Conservation (phyloP, 92 coral and sea anemone species). For the Umimayanthus chanpuru region DNA sequence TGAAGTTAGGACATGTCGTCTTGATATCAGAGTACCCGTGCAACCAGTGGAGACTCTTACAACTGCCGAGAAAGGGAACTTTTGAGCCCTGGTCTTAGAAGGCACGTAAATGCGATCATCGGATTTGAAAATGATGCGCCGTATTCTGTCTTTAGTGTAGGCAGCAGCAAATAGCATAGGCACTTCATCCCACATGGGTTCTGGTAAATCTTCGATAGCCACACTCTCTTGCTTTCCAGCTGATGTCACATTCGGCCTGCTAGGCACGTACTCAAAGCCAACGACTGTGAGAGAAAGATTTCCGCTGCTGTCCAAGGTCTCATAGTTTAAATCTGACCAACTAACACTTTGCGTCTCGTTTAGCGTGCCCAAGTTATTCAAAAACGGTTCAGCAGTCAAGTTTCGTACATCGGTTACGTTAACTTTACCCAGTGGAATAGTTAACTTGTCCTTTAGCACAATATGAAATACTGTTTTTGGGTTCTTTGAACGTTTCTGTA, state of each 20-base stretch:
- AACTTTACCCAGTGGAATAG: slow-evolving; percentile 23
- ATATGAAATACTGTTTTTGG: background rate
- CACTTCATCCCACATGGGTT: slow-evolving; percentile 10
- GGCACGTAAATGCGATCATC: slow-evolving; percentile 20
- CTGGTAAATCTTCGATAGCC: slow-evolving; percentile 22
- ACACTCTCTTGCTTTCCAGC: slow-evolving; percentile 3
- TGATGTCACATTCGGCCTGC: background rate
- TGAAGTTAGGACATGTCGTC: slow-evolving; percentile 77
- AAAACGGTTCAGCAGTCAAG: slow-evolving; percentile 31
- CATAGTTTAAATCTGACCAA: slow-evolving; percentile 21
- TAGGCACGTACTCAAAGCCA: slow-evolving; percentile 35
- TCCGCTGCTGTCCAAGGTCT: slow-evolving; percentile 36
- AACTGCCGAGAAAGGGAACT: slow-evolving; percentile 77
- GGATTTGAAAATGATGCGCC: background rate
- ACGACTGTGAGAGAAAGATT: slow-evolving; percentile 29
- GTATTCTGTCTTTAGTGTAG: slow-evolving; percentile 8
- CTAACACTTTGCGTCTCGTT: background rate
- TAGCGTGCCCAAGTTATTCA: slow-evolving; percentile 29
- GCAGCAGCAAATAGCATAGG: background rate
- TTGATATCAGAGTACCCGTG: slow-evolving; percentile 83
- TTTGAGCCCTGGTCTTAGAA: slow-evolving; percentile 45
- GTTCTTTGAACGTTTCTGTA: background rate
- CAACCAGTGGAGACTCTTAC: slow-evolving; percentile 86
- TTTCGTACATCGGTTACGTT: slow-evolving; percentile 37
- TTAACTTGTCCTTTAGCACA: slow-evolving; percentile 17